A percentile compares a stretch with the other conserved stretches of the same genome.
These are phyloP conservation scores for Melipona quadrifasciata DNA, from an alignment of 1,140 invertebrate species.

Conservation along the genomic window DNA sequence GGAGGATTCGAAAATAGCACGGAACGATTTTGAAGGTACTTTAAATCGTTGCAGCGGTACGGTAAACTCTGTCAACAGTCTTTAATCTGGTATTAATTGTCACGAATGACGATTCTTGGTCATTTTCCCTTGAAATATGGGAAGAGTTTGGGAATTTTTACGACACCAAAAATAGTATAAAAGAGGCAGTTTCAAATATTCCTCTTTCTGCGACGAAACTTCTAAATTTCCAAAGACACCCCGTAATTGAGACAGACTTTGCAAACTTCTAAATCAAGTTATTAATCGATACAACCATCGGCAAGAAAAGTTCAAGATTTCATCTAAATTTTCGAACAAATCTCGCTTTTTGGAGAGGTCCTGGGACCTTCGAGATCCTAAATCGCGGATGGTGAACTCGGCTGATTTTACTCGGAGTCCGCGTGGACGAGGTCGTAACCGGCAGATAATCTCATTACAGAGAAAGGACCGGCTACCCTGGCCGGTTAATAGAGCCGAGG, in stretches of 20 bases:
- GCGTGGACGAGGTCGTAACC: slow-evolving; percentile 3
- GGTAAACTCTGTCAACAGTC: not conserved
- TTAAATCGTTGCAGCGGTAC: not conserved
- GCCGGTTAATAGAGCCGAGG: slow-evolving; percentile 20
- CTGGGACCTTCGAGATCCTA: too few species aligned
- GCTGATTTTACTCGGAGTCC: not conserved
- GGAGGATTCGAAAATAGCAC: not conserved
- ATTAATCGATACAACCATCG: not conserved
- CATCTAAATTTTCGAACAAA: not conserved
- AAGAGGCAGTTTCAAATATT: not conserved
- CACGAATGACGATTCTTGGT: too few species aligned
- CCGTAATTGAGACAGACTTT: not conserved
- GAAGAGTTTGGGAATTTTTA: not conserved
- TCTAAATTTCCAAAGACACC: too few species aligned
- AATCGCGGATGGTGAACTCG: not conserved
- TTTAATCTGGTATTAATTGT: not conserved
- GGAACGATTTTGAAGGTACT: not conserved
- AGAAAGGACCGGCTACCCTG: slow-evolving; percentile 1
- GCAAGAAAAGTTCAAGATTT: not conserved
- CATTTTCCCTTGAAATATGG: too few species aligned
- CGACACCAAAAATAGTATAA: not conserved
- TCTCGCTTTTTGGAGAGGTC: not conserved
- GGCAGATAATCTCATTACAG: slow-evolving; percentile 24
- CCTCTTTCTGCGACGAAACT: too few species aligned
- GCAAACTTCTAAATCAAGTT: not conserved